phyloP scores from a whole-genome alignment of 2,888 invertebrate genomes.

The Parnassius apollo region DNA sequence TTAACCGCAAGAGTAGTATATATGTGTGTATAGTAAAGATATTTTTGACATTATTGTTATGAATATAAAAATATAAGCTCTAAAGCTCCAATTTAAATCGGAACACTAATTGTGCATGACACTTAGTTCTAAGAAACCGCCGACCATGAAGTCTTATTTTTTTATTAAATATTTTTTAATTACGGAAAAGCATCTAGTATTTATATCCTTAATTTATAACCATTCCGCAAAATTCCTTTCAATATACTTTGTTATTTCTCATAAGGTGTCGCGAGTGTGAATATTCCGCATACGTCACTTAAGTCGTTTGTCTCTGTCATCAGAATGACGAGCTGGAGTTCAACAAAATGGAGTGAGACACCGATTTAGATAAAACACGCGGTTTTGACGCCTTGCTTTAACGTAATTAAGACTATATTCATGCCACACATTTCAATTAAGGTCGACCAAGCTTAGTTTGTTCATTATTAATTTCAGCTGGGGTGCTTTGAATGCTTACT shows the following conservation, averaged over 20 bases:
- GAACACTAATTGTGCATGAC: too few species aligned
- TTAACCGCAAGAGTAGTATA: too few species aligned
- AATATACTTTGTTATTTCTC: background rate
- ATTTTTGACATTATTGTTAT: too few species aligned
- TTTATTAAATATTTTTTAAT: too few species aligned
- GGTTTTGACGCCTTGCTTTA: constrained; percentile 9
- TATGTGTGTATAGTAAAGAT: too few species aligned
- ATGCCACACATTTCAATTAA: constrained; percentile 13
- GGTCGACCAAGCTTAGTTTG: constrained; percentile 11
- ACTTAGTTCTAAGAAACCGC: too few species aligned
- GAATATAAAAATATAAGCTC: too few species aligned
- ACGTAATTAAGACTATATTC: constrained; percentile 19
- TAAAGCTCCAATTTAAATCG: too few species aligned
- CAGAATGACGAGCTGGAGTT: constrained; percentile 30
- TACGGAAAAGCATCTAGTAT: background rate
- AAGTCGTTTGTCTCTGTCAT: constrained; percentile 35
- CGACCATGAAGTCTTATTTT: too few species aligned
- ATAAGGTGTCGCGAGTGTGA: background rate
- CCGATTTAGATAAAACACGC: constrained; percentile 11
- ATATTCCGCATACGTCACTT: constrained; percentile 13
- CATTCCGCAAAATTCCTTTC: constrained; percentile 1
- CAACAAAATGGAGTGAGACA: constrained; percentile 21
- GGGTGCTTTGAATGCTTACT: constrained; percentile 9
- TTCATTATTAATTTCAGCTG: constrained; percentile 15
- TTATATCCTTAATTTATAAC: background rate